These are phyloP conservation scores for Halocynthia aurantium DNA, from an alignment of 23 tunicate species.

Conservation along the genomic window DNA sequence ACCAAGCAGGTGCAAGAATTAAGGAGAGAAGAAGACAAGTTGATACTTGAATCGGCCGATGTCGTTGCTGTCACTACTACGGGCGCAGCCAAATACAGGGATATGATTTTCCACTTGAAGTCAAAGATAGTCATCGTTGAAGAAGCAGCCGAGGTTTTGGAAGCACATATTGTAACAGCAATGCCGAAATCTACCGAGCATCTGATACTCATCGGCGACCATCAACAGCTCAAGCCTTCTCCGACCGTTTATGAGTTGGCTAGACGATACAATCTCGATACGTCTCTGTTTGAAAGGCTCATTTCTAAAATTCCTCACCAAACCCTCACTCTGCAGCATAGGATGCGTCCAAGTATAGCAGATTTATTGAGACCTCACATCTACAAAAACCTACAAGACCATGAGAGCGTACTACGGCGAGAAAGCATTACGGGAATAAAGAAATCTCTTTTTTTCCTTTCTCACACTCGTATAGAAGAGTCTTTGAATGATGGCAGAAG, in stretches of 20 bases:
- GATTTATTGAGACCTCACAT: conserved; percentile 59
- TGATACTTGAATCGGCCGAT: conserved; percentile 36
- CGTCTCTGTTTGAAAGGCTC: conserved; percentile 89
- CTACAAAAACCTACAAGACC: conserved; percentile 50
- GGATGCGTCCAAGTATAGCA: conserved; percentile 87
- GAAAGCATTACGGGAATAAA: conserved; percentile 45
- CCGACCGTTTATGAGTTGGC: conserved; percentile 85
- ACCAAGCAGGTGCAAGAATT: conserved; percentile 29
- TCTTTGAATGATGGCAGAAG: conserved; percentile 50
- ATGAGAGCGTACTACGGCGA: conserved; percentile 38
- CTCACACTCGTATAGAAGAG: conserved; percentile 48
- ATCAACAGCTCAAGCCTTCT: conserved; percentile 87
- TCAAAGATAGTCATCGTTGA: conserved; percentile 54
- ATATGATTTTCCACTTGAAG: conserved; percentile 33
- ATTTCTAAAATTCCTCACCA: conserved; percentile 34
- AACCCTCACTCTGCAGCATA: conserved; percentile 57
- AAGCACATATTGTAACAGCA: conserved; percentile 85
- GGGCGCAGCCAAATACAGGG: conserved; percentile 70
- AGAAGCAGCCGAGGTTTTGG: conserved; percentile 90
- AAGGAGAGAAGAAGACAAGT: conserved; percentile 15
- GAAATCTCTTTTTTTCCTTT: conserved; percentile 56
- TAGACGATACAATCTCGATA: conserved; percentile 54
- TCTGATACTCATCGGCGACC: conserved; percentile 88
- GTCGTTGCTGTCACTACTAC: conserved; percentile 68
- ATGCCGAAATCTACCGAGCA: conserved; percentile 82